These are phyloP conservation scores for Carposina sasakii DNA, from an alignment of 1,140 invertebrate species.

Conservation along the genomic window DNA sequence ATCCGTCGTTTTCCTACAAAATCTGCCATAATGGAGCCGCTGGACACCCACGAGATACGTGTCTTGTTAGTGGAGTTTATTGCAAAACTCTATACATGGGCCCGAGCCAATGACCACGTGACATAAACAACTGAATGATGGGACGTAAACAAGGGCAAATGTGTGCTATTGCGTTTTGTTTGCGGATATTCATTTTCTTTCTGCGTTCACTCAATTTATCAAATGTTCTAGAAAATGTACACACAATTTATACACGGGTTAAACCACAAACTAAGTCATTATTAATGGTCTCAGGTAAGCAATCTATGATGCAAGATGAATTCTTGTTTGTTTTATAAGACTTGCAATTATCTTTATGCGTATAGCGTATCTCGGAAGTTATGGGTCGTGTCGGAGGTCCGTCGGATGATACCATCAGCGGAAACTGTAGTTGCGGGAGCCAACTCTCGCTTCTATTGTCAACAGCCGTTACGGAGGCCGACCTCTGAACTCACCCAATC, in stretches of 20 bases:
- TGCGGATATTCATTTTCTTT: too few species aligned
- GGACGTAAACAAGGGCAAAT: constrained; percentile 22
- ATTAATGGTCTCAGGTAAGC: too few species aligned
- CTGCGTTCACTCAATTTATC: too few species aligned
- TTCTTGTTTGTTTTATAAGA: too few species aligned
- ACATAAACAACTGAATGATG: constrained; percentile 26
- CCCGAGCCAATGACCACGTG: constrained; percentile 7
- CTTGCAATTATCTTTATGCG: too few species aligned
- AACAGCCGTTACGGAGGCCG: constrained; percentile 40
- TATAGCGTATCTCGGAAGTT: constrained; percentile 38
- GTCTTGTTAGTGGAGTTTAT: constrained; percentile 34
- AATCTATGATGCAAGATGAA: too few species aligned
- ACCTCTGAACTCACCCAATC: constrained; percentile 51
- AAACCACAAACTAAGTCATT: too few species aligned
- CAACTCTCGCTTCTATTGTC: constrained; percentile 60
- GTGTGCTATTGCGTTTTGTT: too few species aligned
- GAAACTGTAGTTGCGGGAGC: constrained; percentile 37
- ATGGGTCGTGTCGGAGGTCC: constrained; percentile 26
- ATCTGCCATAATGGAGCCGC: constrained; percentile 39
- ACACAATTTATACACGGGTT: too few species aligned
- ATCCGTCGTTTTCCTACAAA: constrained; percentile 37
- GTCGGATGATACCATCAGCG: constrained; percentile 48
- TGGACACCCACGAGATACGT: constrained; percentile 46
- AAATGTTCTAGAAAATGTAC: too few species aligned
- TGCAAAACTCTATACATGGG: constrained; percentile 23